These are phyloP conservation scores for Xiphydria camelus DNA, from an alignment of 2,888 invertebrate species.

Conservation along the genomic window DNA sequence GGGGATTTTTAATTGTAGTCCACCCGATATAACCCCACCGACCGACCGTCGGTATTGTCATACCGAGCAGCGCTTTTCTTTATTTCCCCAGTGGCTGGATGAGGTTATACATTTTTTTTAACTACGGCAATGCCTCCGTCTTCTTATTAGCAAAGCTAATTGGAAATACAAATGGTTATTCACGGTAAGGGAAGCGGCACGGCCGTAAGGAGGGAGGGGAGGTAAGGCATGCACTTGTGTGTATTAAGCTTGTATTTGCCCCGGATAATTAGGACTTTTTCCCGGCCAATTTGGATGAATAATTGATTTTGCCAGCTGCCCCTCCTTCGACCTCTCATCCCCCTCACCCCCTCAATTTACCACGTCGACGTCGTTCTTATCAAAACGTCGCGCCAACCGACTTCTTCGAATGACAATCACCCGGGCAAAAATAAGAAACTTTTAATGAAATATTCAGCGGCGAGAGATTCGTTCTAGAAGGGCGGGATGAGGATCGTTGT, in stretches of 20 bases:
- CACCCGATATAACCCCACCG: constrained; percentile 47
- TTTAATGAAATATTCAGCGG: constrained; percentile 53
- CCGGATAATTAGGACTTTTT: constrained; percentile 58
- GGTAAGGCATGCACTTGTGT: constrained; percentile 43
- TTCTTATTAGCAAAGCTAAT: constrained; percentile 59
- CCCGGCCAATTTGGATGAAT: constrained; percentile 56
- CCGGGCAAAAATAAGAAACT: constrained; percentile 48
- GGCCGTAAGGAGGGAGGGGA: constrained; percentile 25
- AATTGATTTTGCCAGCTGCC: constrained; percentile 53
- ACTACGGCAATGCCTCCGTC: constrained; percentile 54
- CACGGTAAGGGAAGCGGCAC: constrained; percentile 48
- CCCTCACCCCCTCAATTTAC: too few relatives aligned
- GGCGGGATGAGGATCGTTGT: too few relatives aligned
- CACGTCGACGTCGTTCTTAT: too few relatives aligned
- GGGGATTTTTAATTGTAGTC: constrained; percentile 54
- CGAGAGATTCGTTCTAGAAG: too few relatives aligned
- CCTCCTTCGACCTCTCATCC: constrained; percentile 28
- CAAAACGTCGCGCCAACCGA: constrained; percentile 33
- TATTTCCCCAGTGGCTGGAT: constrained; percentile 59
- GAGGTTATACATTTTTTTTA: constrained; percentile 57
- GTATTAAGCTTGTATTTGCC: constrained; percentile 57
- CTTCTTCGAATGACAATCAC: constrained; percentile 55
- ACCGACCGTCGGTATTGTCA: constrained; percentile 49
- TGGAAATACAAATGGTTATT: constrained; percentile 59
- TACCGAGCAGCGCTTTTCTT: constrained; percentile 54